phyloP scores from a whole-genome alignment of 2,888 invertebrate genomes.

The Poecilus cupreus region DNA sequence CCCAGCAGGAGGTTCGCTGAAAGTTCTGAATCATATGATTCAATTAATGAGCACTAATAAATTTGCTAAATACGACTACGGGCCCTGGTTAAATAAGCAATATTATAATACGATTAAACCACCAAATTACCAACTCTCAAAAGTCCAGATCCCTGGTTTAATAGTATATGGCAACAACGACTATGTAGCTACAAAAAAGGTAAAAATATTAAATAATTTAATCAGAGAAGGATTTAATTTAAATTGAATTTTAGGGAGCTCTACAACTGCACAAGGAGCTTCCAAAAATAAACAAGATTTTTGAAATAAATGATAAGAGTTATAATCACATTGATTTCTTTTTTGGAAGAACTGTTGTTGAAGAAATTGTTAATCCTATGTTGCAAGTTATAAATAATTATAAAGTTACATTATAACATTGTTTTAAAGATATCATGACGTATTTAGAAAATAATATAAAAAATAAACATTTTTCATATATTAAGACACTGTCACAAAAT shows the following conservation, averaged over 20 bases:
- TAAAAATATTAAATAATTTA: conserved; percentile 63
- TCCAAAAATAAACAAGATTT: conserved; percentile 74
- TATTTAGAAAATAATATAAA: not conserved
- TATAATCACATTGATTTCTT: conserved; percentile 85
- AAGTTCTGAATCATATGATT: conserved; percentile 74
- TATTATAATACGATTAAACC: conserved; percentile 74
- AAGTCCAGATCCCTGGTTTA: conserved; percentile 74
- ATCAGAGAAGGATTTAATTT: not conserved
- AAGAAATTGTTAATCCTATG: too few species aligned
- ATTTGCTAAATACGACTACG: conserved; percentile 75
- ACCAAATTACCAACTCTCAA: conserved; percentile 74
- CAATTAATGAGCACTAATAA: conserved; percentile 73
- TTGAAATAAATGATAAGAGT: conserved; percentile 76
- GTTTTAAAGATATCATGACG: too few species aligned
- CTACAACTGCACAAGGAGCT: conserved; percentile 75
- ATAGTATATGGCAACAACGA: conserved; percentile 76
- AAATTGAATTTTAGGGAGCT: too few species aligned
- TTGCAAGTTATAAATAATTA: conserved; percentile 64
- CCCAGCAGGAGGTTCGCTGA: conserved; percentile 74
- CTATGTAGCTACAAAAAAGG: conserved; percentile 76
- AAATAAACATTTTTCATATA: too few species aligned
- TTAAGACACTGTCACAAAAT: too few species aligned
- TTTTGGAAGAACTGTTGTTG: conserved; percentile 78
- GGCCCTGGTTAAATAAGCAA: conserved; percentile 71
- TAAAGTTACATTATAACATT: conserved; percentile 3